A percentile compares a stretch with the other conserved stretches of the same genome.
These are phyloP conservation scores for Pempheris klunzingeri DNA, from an alignment of 2,797 vertebrate genomes.

Conservation along the genomic window DNA sequence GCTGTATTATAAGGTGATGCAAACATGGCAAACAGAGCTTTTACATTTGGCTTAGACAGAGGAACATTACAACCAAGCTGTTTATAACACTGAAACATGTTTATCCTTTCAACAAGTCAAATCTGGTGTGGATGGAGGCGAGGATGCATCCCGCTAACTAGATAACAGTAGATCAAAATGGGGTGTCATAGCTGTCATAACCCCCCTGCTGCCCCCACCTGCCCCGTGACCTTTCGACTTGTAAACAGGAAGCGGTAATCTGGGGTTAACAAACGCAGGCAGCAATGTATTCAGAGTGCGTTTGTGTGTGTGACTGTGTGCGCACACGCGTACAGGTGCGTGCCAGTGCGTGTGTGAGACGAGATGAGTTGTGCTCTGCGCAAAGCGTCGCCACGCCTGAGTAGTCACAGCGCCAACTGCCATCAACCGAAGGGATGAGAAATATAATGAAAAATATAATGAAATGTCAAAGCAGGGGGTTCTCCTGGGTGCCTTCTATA, in stretches of 20 bases:
- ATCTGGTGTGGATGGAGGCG: constrained; percentile 44
- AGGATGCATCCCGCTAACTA: constrained; percentile 56
- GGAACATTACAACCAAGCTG: constrained; percentile 39
- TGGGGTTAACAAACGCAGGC: constrained; percentile 69
- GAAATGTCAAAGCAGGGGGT: constrained; percentile 84
- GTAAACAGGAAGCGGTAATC: constrained; percentile 81
- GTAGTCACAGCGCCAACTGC: constrained; percentile 77
- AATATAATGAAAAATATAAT: constrained; percentile 88
- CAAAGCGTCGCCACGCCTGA: constrained; percentile 79
- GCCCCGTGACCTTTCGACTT: constrained; percentile 76
- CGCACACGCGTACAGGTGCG: constrained; percentile 53
- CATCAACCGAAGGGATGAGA: constrained; percentile 84
- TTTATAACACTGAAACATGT: constrained; percentile 42
- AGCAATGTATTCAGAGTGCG: constrained; percentile 51
- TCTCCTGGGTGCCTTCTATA: constrained; percentile 64
- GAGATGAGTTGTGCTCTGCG: constrained; percentile 75
- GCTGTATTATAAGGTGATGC: constrained; percentile 39
- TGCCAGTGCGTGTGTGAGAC: constrained; percentile 51
- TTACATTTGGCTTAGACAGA: constrained; percentile 49
- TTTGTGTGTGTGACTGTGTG: constrained; percentile 40
- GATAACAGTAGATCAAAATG: constrained; percentile 74
- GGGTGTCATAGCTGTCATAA: constrained; percentile 69
- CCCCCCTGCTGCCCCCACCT: constrained; percentile 39
- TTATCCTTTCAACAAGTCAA: constrained; percentile 58
- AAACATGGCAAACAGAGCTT: constrained; percentile 46